phyloP scores from a whole-genome alignment of 1,140 invertebrate species.

The Agrypnia vestita region DNA sequence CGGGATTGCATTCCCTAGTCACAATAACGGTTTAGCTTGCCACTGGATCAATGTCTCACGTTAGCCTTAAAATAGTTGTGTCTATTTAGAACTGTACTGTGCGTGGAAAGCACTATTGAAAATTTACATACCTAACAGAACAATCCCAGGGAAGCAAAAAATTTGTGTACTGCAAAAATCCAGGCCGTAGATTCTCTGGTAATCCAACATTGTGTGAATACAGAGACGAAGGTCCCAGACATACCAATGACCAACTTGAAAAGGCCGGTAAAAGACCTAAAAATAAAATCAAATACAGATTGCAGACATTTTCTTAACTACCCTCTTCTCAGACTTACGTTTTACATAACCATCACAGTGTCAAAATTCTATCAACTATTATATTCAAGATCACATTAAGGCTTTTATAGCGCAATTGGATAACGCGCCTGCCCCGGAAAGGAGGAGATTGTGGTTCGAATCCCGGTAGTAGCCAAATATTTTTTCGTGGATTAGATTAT shows the following conservation, averaged over 20 bases:
- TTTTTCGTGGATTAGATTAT: too few species aligned
- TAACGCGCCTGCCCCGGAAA: too few species aligned
- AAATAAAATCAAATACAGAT: slow-evolving; percentile 27
- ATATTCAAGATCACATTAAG: too few species aligned
- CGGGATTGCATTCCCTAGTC: too few species aligned
- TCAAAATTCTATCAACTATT: too few species aligned
- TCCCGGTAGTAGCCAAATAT: too few species aligned
- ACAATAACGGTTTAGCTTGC: not conserved
- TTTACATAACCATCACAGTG: too few species aligned
- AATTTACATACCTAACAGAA: slow-evolving; percentile 76
- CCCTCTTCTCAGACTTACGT: too few species aligned
- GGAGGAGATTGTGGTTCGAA: too few species aligned
- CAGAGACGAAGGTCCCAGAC: slow-evolving; percentile 90
- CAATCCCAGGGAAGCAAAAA: slow-evolving; percentile 97
- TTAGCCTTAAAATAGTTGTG: not conserved
- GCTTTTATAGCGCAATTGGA: too few species aligned
- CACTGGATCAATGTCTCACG: not conserved
- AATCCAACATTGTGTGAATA: slow-evolving; percentile 93
- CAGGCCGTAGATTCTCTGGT: slow-evolving; percentile 84
- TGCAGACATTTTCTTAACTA: too few species aligned
- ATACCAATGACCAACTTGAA: slow-evolving; percentile 94
- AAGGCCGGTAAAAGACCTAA: slow-evolving; percentile 87
- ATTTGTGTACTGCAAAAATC: slow-evolving; percentile 91
- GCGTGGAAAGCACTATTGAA: not conserved
- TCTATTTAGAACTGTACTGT: not conserved